Percentiles rank a stretch among this genome's conserved stretches.
Conservation (phyloP, 2,797 vertebrate species). For the Sebastes alutus region DNA sequence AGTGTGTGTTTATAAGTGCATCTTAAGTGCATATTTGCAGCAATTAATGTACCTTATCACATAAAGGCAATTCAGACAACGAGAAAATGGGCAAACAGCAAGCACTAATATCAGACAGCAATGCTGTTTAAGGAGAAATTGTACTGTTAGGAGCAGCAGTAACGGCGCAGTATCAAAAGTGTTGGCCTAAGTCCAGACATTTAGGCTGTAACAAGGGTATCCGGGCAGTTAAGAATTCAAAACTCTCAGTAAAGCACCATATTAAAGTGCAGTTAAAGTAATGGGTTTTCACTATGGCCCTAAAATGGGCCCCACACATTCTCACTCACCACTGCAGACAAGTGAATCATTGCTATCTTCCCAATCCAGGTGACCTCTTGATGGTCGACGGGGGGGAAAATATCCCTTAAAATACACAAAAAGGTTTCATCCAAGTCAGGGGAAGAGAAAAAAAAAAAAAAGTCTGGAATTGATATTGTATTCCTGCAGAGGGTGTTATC, state of each 20-base stretch:
- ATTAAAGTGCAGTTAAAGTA: conserved; percentile 67
- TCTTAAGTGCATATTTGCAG: conserved; percentile 5
- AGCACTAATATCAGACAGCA: conserved; percentile 6
- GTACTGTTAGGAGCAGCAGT: conserved; percentile 21
- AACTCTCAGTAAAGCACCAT: conserved; percentile 51
- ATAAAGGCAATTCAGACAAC: background rate
- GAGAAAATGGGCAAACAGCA: background rate
- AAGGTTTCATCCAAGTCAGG: conserved; percentile 43
- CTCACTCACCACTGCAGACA: conserved; percentile 67
- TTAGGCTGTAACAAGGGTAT: conserved; percentile 45
- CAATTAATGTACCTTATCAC: conserved; percentile 37
- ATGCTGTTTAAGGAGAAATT: conserved; percentile 18
- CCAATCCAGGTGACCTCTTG: conserved; percentile 46
- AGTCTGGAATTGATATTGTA: conserved; percentile 29
- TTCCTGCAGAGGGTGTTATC: conserved; percentile 35
- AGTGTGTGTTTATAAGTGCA: background rate
- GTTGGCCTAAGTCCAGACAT: conserved; percentile 58
- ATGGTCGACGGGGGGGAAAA: conserved; percentile 2
- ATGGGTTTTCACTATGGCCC: conserved; percentile 52
- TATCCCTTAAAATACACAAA: conserved; percentile 25
- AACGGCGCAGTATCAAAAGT: conserved; percentile 24
- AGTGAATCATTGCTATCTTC: conserved; percentile 54
- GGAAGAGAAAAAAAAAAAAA: background rate
- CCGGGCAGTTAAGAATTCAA: conserved; percentile 47
- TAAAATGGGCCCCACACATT: conserved; percentile 39